Conservation (phyloP, 2,888 invertebrate species). For the Eudemis profundana region DNA sequence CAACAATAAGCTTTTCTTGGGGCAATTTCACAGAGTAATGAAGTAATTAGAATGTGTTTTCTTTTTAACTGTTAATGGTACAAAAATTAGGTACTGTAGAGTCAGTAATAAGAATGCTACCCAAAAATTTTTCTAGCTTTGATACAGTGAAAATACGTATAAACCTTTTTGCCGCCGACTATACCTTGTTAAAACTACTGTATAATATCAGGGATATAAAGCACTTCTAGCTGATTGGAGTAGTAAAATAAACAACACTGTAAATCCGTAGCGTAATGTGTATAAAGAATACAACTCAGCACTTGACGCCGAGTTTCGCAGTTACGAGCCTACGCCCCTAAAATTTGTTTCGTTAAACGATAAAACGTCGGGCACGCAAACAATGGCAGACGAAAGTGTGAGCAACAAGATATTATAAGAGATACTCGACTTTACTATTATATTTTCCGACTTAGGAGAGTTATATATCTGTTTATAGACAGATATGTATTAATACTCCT, state of each 20-base stretch:
- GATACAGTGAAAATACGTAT: too few species aligned
- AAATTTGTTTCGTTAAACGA: conserved; percentile 17
- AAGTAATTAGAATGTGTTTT: not conserved
- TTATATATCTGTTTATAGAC: not conserved
- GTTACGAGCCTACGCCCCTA: conserved; percentile 1
- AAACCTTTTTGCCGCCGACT: too few species aligned
- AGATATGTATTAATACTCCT: too few species aligned
- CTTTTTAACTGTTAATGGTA: too few species aligned
- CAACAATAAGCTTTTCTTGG: not conserved
- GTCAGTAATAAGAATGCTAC: too few species aligned
- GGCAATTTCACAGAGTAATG: not conserved
- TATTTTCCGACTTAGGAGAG: not conserved
- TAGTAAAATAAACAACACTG: not conserved
- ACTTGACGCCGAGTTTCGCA: not conserved
- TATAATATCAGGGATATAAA: not conserved
- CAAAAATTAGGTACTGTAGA: too few species aligned
- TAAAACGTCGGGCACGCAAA: conserved; percentile 15
- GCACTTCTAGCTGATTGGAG: not conserved
- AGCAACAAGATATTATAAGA: conserved; percentile 13
- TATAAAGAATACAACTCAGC: not conserved
- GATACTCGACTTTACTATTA: not conserved
- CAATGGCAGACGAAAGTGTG: conserved; percentile 5
- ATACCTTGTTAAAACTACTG: not conserved
- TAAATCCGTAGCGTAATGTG: conserved; percentile 1
- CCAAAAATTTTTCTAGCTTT: too few species aligned